Evolutionary conservation across 1,140 invertebrate genomes (phyloP), one percentile per base, ranked within the genome.

Genomic region (Ips typographus): DNA sequence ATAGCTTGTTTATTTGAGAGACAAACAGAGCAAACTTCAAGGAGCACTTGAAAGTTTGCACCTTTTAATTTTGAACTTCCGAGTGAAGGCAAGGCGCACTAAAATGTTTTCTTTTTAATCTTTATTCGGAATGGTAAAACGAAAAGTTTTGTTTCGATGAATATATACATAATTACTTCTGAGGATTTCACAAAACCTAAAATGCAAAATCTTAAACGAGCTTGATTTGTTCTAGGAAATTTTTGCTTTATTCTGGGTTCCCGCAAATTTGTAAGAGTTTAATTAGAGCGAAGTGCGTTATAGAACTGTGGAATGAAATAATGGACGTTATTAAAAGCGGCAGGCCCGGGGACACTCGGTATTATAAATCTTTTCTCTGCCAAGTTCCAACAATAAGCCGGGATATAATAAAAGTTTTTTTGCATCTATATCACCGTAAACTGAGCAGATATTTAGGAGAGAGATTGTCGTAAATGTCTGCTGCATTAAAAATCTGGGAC

Each of bases 351-450:
- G 64, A 66, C 64, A 66, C 41, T 49, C 64, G 42, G 64, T 66
- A 58, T 58, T 43, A 66, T 66, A 66, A 66, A 66, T 66, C 55
- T 66, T 59, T 66, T 49, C 64, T 49, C 22, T 66, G 64, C 64
- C 53, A 66, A 66, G 41, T 66, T 6, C 55, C 43, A 66, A 66
- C 64, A 66, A 66, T 66, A 66, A 66, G 55, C 64, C 53, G 43
- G 64, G 55, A 66, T 66, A 66, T 58, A 66, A 58, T 66, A 57
- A 66, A 66, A 66, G 38, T 66, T 66, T 22, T 65, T 65, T 66
- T 66, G 64, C 64, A 66, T 66, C 55, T 66, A 66, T 66, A 66
- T 66, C 64, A 66, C 64, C 64, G 64, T 58, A 66, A 66, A 66
- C 64, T 66, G 64, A 58, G 53, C 64, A 66, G 52, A 66, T 66